Percentiles rank a stretch among this genome's conserved stretches.
phyloP scores from a whole-genome alignment of 2,113 vertebrate species.

The Pteropus alecto region DNA sequence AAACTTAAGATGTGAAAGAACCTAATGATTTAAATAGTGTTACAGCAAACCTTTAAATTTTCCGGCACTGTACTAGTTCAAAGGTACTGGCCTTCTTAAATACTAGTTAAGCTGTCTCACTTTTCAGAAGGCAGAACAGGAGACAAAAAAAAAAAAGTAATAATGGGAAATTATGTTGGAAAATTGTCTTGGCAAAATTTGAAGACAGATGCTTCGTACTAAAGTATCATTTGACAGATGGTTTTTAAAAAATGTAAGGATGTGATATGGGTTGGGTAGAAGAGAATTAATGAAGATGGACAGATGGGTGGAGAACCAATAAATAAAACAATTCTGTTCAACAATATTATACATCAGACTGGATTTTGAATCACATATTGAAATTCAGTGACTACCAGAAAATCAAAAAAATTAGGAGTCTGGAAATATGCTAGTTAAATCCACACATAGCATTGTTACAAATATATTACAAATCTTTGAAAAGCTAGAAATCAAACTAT shows the following conservation, averaged over 20 bases:
- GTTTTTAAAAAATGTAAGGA: conserved; percentile 56
- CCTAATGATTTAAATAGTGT: neutral
- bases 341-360: conserved; percentile 19
- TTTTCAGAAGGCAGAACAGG: conserved; percentile 38
- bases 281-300: conserved; percentile 60
- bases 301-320: conserved; percentile 54
- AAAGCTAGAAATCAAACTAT: conserved; percentile 33
- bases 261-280: conserved; percentile 3
- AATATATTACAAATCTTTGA: conserved; percentile 45
- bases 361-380: conserved; percentile 48
- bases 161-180: conserved; percentile 26
- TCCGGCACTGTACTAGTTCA: neutral
- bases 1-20: conserved; percentile 19
- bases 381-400: conserved; percentile 8
- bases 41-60: conserved; percentile 6
- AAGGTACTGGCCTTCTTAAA: conserved; percentile 23
- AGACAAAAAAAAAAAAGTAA: conserved; percentile 14
- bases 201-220: conserved; percentile 63
- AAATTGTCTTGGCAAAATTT: conserved; percentile 61
- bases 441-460: neutral
- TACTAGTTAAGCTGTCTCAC: neutral
- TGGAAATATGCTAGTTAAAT: neutral
- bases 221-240: conserved; percentile 57
- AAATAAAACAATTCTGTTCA: conserved; percentile 51
- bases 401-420: conserved; percentile 8